phyloP scores from a whole-genome alignment of 2,888 invertebrate genomes.

The Apocheima hispidaria region DNA sequence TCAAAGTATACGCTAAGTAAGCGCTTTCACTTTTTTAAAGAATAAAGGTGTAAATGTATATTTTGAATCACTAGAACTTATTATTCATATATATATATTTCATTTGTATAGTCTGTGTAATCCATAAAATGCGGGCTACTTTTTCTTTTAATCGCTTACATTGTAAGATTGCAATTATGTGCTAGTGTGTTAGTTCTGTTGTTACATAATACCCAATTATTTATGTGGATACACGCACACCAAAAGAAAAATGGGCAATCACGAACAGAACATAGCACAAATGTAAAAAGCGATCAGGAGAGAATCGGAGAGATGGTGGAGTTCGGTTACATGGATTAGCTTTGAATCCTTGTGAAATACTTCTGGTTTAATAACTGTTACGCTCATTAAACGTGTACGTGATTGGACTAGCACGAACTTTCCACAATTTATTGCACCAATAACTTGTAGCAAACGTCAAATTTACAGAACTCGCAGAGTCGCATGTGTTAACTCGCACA shows the following conservation, averaged over 20 bases:
- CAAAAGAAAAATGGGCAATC: not conserved
- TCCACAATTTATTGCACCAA: too few species aligned
- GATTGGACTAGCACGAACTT: too few species aligned
- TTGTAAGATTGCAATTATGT: not conserved
- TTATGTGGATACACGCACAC: too few species aligned
- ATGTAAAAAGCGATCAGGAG: too few species aligned
- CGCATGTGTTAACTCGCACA: not conserved
- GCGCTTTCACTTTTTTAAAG: too few species aligned
- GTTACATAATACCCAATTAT: too few species aligned
- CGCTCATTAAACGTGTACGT: too few species aligned
- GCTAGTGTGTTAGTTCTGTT: too few species aligned
- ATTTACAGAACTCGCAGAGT: not conserved
- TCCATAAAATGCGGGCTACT: not conserved
- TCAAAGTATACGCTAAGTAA: not conserved
- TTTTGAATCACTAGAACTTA: constrained; percentile 2
- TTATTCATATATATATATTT: not conserved
- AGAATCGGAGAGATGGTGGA: too few species aligned
- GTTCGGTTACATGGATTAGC: too few species aligned
- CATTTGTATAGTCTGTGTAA: not conserved
- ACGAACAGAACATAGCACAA: not conserved
- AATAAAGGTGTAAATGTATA: not conserved
- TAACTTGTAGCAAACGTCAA: not conserved
- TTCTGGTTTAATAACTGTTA: too few species aligned
- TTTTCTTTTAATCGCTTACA: not conserved
- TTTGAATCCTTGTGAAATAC: too few species aligned